These are phyloP conservation scores for Amiota minor DNA, from an alignment of 2,888 invertebrate genomes.

Conservation along the genomic window DNA sequence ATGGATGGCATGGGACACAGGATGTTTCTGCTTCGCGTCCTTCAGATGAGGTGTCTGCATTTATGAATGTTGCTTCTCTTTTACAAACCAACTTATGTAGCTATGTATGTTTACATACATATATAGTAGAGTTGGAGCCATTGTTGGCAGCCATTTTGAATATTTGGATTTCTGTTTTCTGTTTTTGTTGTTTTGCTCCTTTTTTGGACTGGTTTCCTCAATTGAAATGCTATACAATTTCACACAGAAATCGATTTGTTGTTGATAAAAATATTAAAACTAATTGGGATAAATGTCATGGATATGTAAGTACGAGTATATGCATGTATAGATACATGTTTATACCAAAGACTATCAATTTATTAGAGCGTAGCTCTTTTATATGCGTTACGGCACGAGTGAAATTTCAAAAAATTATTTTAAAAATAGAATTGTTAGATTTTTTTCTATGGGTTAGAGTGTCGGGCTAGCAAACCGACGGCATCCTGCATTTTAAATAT, in stretches of 20 bases:
- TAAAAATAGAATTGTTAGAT: too few relatives aligned
- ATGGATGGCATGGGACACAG: constrained; percentile 8
- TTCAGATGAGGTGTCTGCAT: constrained; percentile 1
- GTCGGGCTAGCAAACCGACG: too few relatives aligned
- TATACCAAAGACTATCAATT: too few relatives aligned
- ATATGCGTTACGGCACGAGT: too few relatives aligned
- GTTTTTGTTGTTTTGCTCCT: constrained; percentile 7
- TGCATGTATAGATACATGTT: too few relatives aligned
- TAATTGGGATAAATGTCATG: not conserved
- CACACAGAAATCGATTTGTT: too few relatives aligned
- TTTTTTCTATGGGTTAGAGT: too few relatives aligned
- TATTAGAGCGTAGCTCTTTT: too few relatives aligned
- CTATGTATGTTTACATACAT: constrained; percentile 3
- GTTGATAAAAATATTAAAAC: too few relatives aligned
- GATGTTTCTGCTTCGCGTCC: constrained; percentile 19
- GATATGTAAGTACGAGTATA: not conserved
- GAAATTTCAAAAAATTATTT: too few relatives aligned
- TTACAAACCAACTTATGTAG: constrained; percentile 23
- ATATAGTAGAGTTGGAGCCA: not conserved
- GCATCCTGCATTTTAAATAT: too few relatives aligned
- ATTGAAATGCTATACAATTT: too few relatives aligned
- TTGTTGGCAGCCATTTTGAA: constrained; percentile 69
- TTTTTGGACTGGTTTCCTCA: not conserved
- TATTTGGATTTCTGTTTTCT: constrained; percentile 55
- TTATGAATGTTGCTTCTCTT: constrained; percentile 17